A percentile compares a stretch with the other conserved stretches of the same genome.
phyloP scores from a whole-genome alignment of 2,888 invertebrate genomes.

The Hirtodrosophila alboralis region DNA sequence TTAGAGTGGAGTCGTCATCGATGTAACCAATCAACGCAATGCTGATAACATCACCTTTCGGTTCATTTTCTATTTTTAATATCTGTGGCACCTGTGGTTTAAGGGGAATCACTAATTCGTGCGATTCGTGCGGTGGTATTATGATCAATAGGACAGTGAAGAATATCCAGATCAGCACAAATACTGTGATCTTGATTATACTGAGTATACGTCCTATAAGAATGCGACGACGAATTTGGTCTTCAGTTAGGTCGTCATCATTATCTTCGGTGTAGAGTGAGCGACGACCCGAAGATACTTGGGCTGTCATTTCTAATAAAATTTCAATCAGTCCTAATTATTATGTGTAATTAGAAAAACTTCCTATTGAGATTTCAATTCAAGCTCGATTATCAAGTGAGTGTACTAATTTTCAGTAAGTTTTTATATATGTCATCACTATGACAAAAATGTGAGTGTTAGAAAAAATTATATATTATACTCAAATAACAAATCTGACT shows the following conservation, averaged over 20 bases:
- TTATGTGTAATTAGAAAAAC: too few relatives aligned
- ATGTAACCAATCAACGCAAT: conserved; percentile 14
- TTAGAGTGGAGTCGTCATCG: neutral
- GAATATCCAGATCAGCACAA: conserved; percentile 25
- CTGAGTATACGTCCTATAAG: neutral
- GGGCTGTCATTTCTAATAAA: too few relatives aligned
- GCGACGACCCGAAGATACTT: neutral
- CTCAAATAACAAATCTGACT: too few relatives aligned
- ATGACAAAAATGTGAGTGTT: too few relatives aligned
- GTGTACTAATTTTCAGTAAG: too few relatives aligned
- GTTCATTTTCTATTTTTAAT: neutral
- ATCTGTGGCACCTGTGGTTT: neutral
- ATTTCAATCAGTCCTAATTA: too few relatives aligned
- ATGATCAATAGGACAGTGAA: conserved; percentile 12
- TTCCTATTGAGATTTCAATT: too few relatives aligned
- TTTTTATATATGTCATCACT: too few relatives aligned
- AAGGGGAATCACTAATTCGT: conserved; percentile 6
- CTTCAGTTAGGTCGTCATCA: neutral
- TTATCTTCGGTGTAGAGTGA: neutral
- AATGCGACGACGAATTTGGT: conserved; percentile 3
- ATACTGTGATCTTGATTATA: conserved; percentile 14
- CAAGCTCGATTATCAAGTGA: too few relatives aligned
- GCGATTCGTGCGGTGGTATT: neutral
- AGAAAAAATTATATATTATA: too few relatives aligned
- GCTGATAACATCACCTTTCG: neutral